Base-by-base conservation (phyloP, 2,888 invertebrate species). In the Gymnoscelis rufifasciata region DNA sequence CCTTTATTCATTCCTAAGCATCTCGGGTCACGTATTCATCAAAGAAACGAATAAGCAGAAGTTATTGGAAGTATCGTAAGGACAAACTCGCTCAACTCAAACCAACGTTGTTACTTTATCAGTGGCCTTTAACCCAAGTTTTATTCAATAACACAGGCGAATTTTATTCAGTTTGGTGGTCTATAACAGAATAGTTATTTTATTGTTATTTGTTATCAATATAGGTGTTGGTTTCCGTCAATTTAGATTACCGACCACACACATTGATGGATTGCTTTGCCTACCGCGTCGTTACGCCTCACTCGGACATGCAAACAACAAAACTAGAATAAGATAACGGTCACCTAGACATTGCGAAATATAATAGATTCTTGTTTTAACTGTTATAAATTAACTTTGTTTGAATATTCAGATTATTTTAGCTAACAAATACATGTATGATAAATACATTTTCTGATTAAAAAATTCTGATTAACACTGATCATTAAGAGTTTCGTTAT, bases 11-110 rank as follows among this genome's bases (percentile, higher is more conserved):
- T 50, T 54, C 51, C 49, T 43, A 52, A 48, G 40, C 47, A 54
- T 56, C 51, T 51, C 42, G 42, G 45, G 35, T 51, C 43, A 49
- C 43, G 39, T 27, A 52, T 56, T 51, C 43, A 54, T 56, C 51
- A 50, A 54, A 56, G 52, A 39, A 47, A 56, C 40, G 51, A 58
- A 64, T 66, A 57, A 63, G 63, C 57, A 46, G 52, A 47, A 49
- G 47, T 48, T 57, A 64, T 64, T 64, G 60, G 63, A 59, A 60
- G 56, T 62, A 57, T 60, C 69, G 67, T 71, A 63, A 64, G 47
- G 51, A 43, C 53, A 47, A 38, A 44, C 40, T 45, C 31, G 47
- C 33, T 39, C 23, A 14, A 10, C 11, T 35, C 24, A 27, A 36
- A 30, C 41, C 51, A 55, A 49, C 54, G 52, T 51, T 51, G 58